These are phyloP conservation scores for Lycophotia porphyrea DNA, from an alignment of 2,888 invertebrate species.

Conservation along the genomic window DNA sequence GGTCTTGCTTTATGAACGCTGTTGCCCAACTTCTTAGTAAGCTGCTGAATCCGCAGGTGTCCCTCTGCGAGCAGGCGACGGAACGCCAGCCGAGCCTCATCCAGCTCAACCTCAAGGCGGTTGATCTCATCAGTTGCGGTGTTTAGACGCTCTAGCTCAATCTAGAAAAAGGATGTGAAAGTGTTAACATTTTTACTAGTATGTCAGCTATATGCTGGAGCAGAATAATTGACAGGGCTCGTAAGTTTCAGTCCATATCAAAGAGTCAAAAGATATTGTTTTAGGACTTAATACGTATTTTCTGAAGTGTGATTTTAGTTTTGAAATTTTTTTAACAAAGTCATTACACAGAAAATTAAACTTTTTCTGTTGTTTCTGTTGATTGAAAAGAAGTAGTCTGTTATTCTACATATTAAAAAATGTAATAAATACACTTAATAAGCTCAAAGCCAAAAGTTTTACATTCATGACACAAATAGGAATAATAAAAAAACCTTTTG, in stretches of 20 bases:
- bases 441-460: background rate
- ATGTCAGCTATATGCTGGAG: background rate
- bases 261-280: background rate
- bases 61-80: conserved; percentile 95
- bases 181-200: background rate
- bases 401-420: background rate
- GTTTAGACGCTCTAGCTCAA: conserved; percentile 97
- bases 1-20: conserved; percentile 97
- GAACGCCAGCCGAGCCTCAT: conserved; percentile 96
- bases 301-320: background rate
- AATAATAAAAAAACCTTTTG: background rate
- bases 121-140: conserved; percentile 98
- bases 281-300: background rate
- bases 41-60: conserved; percentile 94
- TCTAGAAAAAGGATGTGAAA: conserved; percentile 81
- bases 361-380: background rate
- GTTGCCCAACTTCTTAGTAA: conserved; percentile 95
- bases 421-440: background rate
- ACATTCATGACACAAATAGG: background rate
- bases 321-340: background rate
- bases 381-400: background rate
- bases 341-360: background rate
- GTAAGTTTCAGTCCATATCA: background rate
- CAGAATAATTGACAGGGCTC: background rate
- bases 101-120: conserved; percentile 96